Evolutionary conservation across 2,113 vertebrate species (phyloP).

Genomic region (Phalacrocorax aristotelis): DNA sequence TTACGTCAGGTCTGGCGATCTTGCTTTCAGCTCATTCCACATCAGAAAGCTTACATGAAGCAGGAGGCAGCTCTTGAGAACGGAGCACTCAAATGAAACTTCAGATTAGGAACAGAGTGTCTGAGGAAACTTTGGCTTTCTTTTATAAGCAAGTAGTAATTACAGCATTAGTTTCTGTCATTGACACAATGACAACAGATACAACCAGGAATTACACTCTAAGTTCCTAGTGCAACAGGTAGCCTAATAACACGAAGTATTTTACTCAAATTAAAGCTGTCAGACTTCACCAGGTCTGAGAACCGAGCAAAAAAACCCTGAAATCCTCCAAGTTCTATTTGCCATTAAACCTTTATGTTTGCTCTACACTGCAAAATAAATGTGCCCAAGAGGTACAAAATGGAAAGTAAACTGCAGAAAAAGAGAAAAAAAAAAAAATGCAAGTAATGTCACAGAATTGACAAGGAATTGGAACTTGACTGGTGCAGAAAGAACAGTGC

Average conservation of each 20-base stretch:
- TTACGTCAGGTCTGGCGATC: conserved; percentile 33
- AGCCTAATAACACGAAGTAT: not conserved
- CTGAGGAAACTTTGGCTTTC: not conserved
- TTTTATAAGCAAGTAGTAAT: conserved; percentile 14
- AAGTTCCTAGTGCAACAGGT: not conserved
- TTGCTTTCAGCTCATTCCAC: conserved; percentile 49
- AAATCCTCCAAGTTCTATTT: not conserved
- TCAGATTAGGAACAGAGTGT: not conserved
- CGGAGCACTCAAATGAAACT: conserved; percentile 11
- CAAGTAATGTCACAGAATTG: not conserved
- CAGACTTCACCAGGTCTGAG: not conserved
- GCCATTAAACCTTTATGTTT: not conserved
- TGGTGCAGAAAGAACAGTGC: not conserved
- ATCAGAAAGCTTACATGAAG: conserved; percentile 34
- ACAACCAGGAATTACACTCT: not conserved
- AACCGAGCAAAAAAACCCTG: not conserved
- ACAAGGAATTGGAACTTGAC: not conserved
- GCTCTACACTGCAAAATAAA: not conserved
- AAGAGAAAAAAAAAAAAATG: not conserved
- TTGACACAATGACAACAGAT: not conserved
- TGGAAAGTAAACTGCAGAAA: not conserved
- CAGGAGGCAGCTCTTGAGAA: conserved; percentile 20
- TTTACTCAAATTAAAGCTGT: not conserved
- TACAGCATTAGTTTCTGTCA: not conserved
- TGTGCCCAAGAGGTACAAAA: not conserved